Conservation (phyloP, 2,113 vertebrate species). For the Tonatia bakeri region DNA sequence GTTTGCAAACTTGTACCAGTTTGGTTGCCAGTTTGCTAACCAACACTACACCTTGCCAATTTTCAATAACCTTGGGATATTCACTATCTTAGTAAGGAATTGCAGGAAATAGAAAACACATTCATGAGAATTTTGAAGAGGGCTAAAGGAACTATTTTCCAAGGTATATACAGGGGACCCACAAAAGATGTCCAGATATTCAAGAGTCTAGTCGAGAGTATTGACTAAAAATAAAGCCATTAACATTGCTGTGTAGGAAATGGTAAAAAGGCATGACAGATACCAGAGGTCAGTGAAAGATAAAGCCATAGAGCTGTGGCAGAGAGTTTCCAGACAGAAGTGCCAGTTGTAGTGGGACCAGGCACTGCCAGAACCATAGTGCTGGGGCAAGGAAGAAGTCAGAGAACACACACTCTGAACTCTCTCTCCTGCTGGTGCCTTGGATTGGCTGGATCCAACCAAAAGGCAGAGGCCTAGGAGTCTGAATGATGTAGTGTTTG, state of each 20-base stretch:
- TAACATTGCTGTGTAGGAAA: not conserved
- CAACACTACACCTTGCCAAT: not conserved
- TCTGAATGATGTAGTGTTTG: not conserved
- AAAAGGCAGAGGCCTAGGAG: not conserved
- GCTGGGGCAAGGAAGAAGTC: not conserved
- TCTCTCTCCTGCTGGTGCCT: not conserved
- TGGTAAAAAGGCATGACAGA: not conserved
- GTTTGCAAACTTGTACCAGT: not conserved
- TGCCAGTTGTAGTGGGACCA: not conserved
- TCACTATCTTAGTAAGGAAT: not conserved
- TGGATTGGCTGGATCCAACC: not conserved
- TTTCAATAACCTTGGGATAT: not conserved
- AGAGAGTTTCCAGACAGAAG: not conserved
- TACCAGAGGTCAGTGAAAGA: not conserved
- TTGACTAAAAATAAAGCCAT: not conserved
- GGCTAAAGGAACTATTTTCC: not conserved
- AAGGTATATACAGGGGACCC: not conserved
- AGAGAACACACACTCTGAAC: not conserved
- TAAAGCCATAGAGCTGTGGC: not conserved
- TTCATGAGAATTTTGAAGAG: not conserved
- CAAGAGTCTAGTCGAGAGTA: not conserved
- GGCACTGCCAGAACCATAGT: not conserved
- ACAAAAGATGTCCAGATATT: not conserved
- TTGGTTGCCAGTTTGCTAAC: not conserved
- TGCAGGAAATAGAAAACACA: not conserved